Conservation (phyloP, 2,113 vertebrate genomes). For the Gorsachius goisagi region DNA sequence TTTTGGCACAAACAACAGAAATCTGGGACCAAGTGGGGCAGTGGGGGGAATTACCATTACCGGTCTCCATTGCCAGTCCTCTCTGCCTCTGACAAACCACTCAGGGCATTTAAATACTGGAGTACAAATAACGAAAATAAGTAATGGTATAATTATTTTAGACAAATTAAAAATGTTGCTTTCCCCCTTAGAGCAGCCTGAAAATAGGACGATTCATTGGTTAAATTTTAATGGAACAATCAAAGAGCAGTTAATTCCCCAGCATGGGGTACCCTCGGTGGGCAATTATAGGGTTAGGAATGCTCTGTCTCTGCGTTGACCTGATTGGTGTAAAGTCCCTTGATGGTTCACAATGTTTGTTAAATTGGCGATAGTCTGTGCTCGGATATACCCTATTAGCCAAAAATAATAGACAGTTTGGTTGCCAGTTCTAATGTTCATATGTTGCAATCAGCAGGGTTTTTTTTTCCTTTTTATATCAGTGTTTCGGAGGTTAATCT, state of each 20-base stretch:
- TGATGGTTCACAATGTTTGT: conserved; percentile 11
- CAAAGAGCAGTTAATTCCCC: conserved; percentile 58
- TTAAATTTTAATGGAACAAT: conserved; percentile 72
- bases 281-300: conserved; percentile 57
- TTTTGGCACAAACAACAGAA: neutral
- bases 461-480: conserved; percentile 56
- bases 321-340: conserved; percentile 53
- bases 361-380: conserved; percentile 23
- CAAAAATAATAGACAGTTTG: conserved; percentile 65
- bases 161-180: conserved; percentile 63
- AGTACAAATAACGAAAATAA: conserved; percentile 57
- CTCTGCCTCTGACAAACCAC: neutral
- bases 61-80: neutral
- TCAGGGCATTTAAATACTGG: neutral
- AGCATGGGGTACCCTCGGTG: conserved; percentile 36
- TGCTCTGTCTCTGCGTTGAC: conserved; percentile 42
- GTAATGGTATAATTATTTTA: conserved; percentile 62
- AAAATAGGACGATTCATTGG: conserved; percentile 52
- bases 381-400: conserved; percentile 49
- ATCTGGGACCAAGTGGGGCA: neutral
- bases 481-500: conserved; percentile 72
- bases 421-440: conserved; percentile 54
- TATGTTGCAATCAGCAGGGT: conserved; percentile 64
- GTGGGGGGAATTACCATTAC: neutral
- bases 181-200: conserved; percentile 42